These are phyloP conservation scores for Ginglymostoma cirratum DNA, from an alignment of 2,113 vertebrate genomes.

Conservation along the genomic window DNA sequence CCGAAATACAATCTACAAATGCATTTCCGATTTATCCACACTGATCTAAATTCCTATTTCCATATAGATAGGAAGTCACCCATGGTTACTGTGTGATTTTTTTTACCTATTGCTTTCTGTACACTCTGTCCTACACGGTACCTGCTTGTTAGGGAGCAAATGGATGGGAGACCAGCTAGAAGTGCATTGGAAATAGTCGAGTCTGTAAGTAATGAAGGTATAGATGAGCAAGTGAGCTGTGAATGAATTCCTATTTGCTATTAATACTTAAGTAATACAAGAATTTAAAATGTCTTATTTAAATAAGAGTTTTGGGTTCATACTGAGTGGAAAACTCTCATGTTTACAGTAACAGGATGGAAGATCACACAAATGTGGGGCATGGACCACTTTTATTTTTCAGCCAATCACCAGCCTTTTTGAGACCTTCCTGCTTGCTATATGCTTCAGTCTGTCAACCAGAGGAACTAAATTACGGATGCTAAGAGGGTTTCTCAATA, in stretches of 20 bases:
- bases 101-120: too few species aligned
- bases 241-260: not conserved
- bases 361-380: not conserved
- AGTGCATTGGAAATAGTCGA: too few species aligned
- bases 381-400: not conserved
- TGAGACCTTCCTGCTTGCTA: not conserved
- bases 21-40: too few species aligned
- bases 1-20: too few species aligned
- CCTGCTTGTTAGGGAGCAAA: too few species aligned
- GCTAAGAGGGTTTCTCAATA: not conserved
- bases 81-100: too few species aligned
- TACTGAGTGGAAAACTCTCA: not conserved
- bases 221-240: too few species aligned
- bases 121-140: too few species aligned
- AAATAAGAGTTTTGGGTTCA: not conserved
- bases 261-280: not conserved
- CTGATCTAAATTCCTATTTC: too few species aligned
- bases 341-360: not conserved
- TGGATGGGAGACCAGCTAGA: too few species aligned
- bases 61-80: too few species aligned
- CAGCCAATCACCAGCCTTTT: not conserved
- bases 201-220: too few species aligned
- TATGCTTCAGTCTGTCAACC: not conserved
- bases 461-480: not conserved
- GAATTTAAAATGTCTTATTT: not conserved